Base-by-base conservation (phyloP, 2,797 vertebrate genomes). In the Ciconia nigra region DNA sequence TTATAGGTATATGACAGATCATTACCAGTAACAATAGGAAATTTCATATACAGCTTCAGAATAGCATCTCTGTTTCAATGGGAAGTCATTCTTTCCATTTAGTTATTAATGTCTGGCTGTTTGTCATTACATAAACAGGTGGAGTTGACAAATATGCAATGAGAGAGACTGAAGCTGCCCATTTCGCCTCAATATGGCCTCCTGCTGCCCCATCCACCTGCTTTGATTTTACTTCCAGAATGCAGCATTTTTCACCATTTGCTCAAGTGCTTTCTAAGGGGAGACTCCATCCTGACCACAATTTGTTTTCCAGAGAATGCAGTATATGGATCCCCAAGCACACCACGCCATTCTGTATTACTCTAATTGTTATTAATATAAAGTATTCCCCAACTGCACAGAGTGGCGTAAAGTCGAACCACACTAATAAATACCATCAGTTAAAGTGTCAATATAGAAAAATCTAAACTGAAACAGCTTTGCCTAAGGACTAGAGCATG, bases 141-240 rank as follows among this genome's bases (percentile, higher is more conserved):
- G 90, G 87, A 91, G 62, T 44, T 91, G 92, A 94, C 39, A 39
- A 97, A 95, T 90, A 95, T 78, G 74, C 65, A 90, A 72, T 55
- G 74, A 90, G 51, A 52, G 82, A 93, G 35, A 70, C 24, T 72
- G 55, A 83, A 83, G 78, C 46, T 37, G 54, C 33, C 80, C 69
- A 86, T 96, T 92, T 91, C 81, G 96, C 39, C 78, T 94, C 74
- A 71, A 69, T 83, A 81, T 55, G 67, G 71, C 52, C 81, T 94
- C 94, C 87, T 72, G 57, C 82, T 90, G 94, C 78, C 44, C n/a
- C 0, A 2, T 93, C 87, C 97, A 96, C 95, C 95, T 95, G 94
- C 66, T 96, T 86, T 26, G 67, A 81, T 76, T 71, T 89, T 69
- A 57, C 39, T 88, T 96, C 92, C 94, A 91, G 93, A 77, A 96